Evolutionary conservation across 2,113 vertebrate genomes (phyloP), one percentile per base, ranked within the genome.

Genomic region (Calyptomena viridis): DNA sequence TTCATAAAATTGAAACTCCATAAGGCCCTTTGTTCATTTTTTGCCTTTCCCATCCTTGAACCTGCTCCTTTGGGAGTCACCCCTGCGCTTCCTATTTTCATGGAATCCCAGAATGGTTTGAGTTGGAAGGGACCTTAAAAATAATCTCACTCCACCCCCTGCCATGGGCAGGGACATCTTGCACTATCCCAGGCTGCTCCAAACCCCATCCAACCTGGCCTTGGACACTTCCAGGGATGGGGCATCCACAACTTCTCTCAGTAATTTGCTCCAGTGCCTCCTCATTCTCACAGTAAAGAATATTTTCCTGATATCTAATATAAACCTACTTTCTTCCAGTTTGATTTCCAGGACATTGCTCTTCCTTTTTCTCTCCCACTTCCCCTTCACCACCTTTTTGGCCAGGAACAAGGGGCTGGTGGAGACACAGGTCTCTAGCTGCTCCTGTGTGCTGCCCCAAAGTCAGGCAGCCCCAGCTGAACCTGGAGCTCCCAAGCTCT

Each of bases 361-460:
- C 22, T 74, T n/a, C 35, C 20, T n/a, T 77, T 53, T 28, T 22
- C 66, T 84, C 39, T 66, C 31, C 30, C 44, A 37, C 28, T 40
- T 84, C 49, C 33, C 77, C 40, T 16, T 28, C 46, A 5, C 35
- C 14, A 4, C 14, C 4, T 74, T 80, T 84, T 33, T 2, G 2
- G 10, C 39, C 0, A 0, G 25, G 19, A 30, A 18, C 4, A 19
- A 80, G 56, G 52, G 59, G 14, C 25, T 75, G 37, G 22, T 21
- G 55, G 55, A 14, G 31, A 22, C 55, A 56, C 0, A 7, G 53
- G 8, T 60, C 39, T 33, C 37, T 33, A 67, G 52, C 42, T 4
- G 3, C 56, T 37, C 28, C 37, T 3, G 1, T 8, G 58, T 19
- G 22, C 39, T 0, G 0, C 24, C 72, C 35, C 7, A 20, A 35